Base-by-base conservation (phyloP, 1,140 invertebrate genomes). In the Gonatopus flavifemur region DNA sequence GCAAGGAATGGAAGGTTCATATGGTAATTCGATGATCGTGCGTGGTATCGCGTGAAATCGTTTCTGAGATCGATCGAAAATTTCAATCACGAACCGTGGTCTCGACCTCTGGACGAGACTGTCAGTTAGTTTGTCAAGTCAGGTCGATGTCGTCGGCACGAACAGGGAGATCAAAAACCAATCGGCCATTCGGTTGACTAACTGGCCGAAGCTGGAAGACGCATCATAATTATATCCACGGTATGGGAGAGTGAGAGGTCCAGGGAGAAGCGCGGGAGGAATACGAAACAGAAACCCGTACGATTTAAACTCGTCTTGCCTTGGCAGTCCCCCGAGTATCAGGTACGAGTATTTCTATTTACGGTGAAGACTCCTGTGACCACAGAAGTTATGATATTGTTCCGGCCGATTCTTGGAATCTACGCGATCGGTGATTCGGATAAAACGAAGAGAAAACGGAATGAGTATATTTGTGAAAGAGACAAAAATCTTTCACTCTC, bases 321-420 rank as follows among this genome's bases (percentile, higher is more conserved):
- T 10, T 15, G n/a, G 38, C 38, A 21, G 43, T 52, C 38, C 49
- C 49, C 38, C 48, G 53, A 57, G 57, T 56, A 64, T 67, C 59
- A 60, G 63, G 57, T 52, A 59, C 51, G 53, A 47, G 61, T 61
- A 55, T 67, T 60, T 68, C 69, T 69, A 70, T 76, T 77, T 76
- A 76, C 67, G 66, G 66, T 49, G 45, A 59, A 63, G 60, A 60
- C 61, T 69, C 55, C 64, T 61, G 62, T 63, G 64, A 62, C 53
- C 55, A 49, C n/a, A 72, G 65, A 69, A 78, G 69, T 78, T 78
- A 78, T 77, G 75, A 77, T 76, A 78, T 76, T 77, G 72, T 77
- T 77, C 70, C 67, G 64, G 59, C 43, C 49, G 43, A 52, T 78
- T 78, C 73, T 74, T 38, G 68, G 75, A 77, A 78, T 77, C 68